These are phyloP conservation scores for Agrotis segetum DNA, from an alignment of 2,888 invertebrate genomes.

Conservation along the genomic window DNA sequence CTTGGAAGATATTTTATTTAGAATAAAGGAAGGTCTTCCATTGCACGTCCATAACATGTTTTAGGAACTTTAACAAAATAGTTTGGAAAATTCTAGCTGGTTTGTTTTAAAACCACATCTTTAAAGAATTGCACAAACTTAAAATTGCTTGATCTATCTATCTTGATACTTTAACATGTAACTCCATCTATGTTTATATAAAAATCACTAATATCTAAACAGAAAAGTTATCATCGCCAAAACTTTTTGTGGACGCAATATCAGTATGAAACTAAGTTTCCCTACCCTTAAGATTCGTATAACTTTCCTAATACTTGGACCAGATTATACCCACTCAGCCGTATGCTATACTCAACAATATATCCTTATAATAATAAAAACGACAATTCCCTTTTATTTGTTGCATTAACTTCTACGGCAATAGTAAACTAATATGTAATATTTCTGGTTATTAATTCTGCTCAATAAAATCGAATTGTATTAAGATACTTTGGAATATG, in stretches of 20 bases:
- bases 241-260: slow-evolving; percentile 86
- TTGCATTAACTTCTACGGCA: slow-evolving; percentile 83
- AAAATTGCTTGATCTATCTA: background rate
- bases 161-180: background rate
- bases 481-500: slow-evolving; percentile 63
- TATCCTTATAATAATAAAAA: slow-evolving; percentile 86
- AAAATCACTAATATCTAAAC: slow-evolving; percentile 70
- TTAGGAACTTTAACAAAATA: background rate
- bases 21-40: background rate
- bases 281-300: slow-evolving; percentile 83
- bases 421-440: slow-evolving; percentile 76
- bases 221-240: slow-evolving; percentile 80
- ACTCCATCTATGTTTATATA: slow-evolving; percentile 30
- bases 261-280: slow-evolving; percentile 82
- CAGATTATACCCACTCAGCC: slow-evolving; percentile 85
- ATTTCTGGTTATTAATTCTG: slow-evolving; percentile 87
- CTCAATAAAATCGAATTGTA: slow-evolving; percentile 83
- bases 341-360: slow-evolving; percentile 79
- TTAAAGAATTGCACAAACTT: background rate
- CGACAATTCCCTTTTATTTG: slow-evolving; percentile 86
- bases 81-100: background rate
- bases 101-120: no score
- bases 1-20: background rate
- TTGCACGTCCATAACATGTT: background rate
- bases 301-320: slow-evolving; percentile 89